Percentiles rank a stretch among this genome's conserved stretches.
Conservation (phyloP, 2,113 vertebrate species). For the Dipodomys spectabilis region DNA sequence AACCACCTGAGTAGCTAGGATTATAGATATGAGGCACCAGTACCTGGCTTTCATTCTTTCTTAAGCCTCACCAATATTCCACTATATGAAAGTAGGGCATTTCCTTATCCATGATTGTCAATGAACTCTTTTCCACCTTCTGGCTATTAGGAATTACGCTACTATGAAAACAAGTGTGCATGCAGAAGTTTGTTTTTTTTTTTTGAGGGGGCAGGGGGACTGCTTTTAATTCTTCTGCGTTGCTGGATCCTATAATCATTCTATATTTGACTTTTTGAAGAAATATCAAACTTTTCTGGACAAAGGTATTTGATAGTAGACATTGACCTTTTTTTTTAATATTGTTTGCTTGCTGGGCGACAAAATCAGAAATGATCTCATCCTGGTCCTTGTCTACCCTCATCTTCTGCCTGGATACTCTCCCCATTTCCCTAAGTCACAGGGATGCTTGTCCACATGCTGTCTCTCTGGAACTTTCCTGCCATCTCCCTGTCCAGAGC, state of each 20-base stretch:
- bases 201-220: too few relatives aligned
- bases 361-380: neutral
- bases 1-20: too few relatives aligned
- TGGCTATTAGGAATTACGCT: neutral
- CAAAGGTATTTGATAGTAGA: neutral
- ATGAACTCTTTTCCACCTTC: neutral
- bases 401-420: neutral
- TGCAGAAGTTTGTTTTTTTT: neutral
- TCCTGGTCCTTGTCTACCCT: neutral
- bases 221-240: neutral
- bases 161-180: neutral
- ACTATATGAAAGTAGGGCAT: too few relatives aligned
- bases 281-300: neutral
- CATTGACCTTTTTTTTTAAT: neutral
- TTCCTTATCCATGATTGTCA: neutral
- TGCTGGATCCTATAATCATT: neutral
- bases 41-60: too few relatives aligned
- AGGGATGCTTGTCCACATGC: neutral
- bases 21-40: too few relatives aligned
- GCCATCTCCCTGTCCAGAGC: neutral
- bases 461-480: neutral
- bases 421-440: neutral
- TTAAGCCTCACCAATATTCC: too few relatives aligned
- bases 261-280: neutral
- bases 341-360: neutral